phyloP scores from a whole-genome alignment of 2,797 vertebrate genomes.

The Anomalospiza imberbis region DNA sequence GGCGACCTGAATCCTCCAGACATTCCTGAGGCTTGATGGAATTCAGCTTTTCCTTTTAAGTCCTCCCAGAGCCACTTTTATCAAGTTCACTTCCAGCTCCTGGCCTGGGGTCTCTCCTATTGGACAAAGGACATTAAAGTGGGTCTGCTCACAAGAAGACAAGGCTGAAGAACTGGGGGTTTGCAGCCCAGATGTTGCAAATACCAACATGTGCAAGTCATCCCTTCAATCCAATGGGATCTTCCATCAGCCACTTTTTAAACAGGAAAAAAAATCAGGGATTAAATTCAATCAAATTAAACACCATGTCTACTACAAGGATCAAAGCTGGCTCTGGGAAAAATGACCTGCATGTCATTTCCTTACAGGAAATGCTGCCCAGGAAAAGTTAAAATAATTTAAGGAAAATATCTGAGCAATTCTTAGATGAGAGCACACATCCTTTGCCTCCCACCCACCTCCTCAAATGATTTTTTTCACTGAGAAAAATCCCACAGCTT shows the following conservation, averaged over 20 bases:
- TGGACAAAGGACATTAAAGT: not conserved
- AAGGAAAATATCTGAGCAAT: not conserved
- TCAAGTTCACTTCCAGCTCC: not conserved
- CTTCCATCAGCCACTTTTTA: not conserved
- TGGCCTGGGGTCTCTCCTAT: not conserved
- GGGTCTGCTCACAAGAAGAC: not conserved
- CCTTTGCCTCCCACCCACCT: not conserved
- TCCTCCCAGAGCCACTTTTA: not conserved
- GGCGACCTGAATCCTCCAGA: not conserved
- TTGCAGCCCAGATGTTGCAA: conserved; percentile 3
- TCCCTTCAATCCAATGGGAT: not conserved
- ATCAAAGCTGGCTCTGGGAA: not conserved
- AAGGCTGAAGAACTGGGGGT: not conserved
- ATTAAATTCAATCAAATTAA: not conserved
- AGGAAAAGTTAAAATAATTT: not conserved
- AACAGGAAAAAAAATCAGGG: not conserved
- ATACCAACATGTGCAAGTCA: not conserved
- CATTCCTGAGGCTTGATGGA: not conserved
- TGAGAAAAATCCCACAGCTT: not conserved
- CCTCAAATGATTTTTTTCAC: not conserved
- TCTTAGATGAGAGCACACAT: not conserved
- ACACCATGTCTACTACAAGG: fast-evolving
- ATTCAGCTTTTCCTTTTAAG: not conserved
- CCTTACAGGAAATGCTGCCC: not conserved
- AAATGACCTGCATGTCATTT: not conserved